Evolutionary conservation across 2,113 vertebrate genomes (phyloP), one percentile per base, ranked within the genome.

Genomic region (Guaruba guarouba): DNA sequence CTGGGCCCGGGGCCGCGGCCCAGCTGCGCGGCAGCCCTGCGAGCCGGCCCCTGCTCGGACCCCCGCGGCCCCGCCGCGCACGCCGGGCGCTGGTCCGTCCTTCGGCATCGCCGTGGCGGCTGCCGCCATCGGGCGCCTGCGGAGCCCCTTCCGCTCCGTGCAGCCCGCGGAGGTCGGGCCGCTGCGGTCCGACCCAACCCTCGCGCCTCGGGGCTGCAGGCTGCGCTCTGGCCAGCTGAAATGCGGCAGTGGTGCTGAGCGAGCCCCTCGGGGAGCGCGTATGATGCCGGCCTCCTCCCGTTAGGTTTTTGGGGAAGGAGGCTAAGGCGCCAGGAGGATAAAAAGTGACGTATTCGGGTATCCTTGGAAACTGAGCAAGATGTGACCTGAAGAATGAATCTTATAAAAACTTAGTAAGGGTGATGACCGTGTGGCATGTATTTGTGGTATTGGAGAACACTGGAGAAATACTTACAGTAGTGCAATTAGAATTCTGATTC

Each of bases 181-280:
- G 75, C 1, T 17, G 7, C 5, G 28, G 19, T 9, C 6, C 7
- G 48, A 12, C 39, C 39, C 35, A 6, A 57, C 35, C 57, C 66
- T 15, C 18, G 0, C 1, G 11, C 62, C 5, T n/a, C 59, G 0
- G 63, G 59, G 68, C 57, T 22, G 11, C 41, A 20, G 25, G 9
- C 22, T 49, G 54, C 31, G 7, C 20, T 11, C 9, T 57, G 81
- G 17, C 44, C 17, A 0, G 12, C 48, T 8, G 1, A 11, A 4
- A 9, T 6, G 48, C 48, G 16, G 3, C 37, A 4, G 13, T 3
- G 44, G 1, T 25, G 54, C 31, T 2, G n/a, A 17, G 1, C 5
- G 3, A 13, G 7, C 5, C 28, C 11, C 8, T 28, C 2, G 0
- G 4, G 54, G 49, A 17, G 6, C 18, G 0, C 7, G 2, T 0